phyloP scores from a whole-genome alignment of 1,140 invertebrate genomes.

The Nomia melanderi region DNA sequence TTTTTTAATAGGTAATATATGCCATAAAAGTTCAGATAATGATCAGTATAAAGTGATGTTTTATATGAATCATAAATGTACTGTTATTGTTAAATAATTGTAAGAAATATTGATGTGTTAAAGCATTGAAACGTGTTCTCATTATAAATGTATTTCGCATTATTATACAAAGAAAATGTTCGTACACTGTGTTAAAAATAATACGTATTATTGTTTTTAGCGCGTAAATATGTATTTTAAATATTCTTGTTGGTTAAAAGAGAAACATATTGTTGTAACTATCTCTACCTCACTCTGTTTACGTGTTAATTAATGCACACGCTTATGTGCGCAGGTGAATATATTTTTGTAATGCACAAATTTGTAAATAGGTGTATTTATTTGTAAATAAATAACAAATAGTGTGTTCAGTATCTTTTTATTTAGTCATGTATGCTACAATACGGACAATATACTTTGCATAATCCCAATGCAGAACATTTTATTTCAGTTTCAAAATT shows the following conservation, averaged over 20 bases:
- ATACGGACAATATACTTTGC: too few relatives aligned
- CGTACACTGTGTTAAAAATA: conserved; percentile 5
- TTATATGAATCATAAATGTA: conserved; percentile 21
- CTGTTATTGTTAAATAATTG: conserved; percentile 35
- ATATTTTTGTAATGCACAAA: conserved; percentile 66
- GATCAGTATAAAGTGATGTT: conserved; percentile 2
- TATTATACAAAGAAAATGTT: not conserved
- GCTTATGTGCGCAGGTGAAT: conserved; percentile 54
- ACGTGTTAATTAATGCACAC: conserved; percentile 47
- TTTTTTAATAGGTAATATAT: not conserved
- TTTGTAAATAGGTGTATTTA: conserved; percentile 18
- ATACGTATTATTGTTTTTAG: not conserved
- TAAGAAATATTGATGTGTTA: conserved; percentile 26
- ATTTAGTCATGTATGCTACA: too few relatives aligned
- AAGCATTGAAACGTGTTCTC: conserved; percentile 26
- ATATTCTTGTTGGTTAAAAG: conserved; percentile 38
- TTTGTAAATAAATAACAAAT: conserved; percentile 47
- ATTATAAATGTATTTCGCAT: conserved; percentile 15
- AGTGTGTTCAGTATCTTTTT: conserved; percentile 25
- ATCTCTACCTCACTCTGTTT: conserved; percentile 54
- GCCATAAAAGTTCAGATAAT: conserved; percentile 11
- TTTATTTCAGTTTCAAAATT: too few relatives aligned
- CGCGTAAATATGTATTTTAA: conserved; percentile 38
- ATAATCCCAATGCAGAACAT: too few relatives aligned
- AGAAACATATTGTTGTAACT: conserved; percentile 42